Evolutionary conservation across 1,140 invertebrate genomes (phyloP), one percentile per base, ranked within the genome.

Genomic region (Ceratosolen fusciceps): DNA sequence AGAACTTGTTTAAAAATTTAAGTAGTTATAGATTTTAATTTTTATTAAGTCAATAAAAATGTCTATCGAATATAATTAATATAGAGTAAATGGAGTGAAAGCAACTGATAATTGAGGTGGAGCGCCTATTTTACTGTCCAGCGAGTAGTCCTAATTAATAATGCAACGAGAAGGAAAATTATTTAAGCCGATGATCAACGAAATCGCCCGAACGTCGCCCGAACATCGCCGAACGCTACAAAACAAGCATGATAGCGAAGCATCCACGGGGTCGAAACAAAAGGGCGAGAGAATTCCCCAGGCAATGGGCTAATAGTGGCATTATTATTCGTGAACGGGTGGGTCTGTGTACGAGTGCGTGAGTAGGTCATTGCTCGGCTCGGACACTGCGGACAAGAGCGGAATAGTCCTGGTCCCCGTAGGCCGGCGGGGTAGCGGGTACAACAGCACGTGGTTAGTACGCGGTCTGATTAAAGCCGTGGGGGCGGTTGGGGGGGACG

Each of bases 161-260:
- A 52, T 65, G 34, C 47, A 62, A 77, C 21, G 47, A 70, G 56
- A n/a, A 37, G 34, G 52, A 56, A 60, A 74, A 62, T 29, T 26
- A 62, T 37, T 10, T 14, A 29, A 21, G 58, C 73, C 74, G 67
- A 76, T 34, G 34, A 26, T 56, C 77, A 73, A 74, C 83, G 83
- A 83, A 78, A 37, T 26, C 26, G 37, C 77, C 81, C 84, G 83
- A 83, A 84, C 81, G 84, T 83, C 29, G 37, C 77, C 81, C 84
- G 83, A 83, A 84, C 81, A 84, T 83, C 29, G 47, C 84, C 85
- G 83, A 85, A 14, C n/a, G 19, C 31, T 37, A 56, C 16, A 62
- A 74, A 74, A 60, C 72, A 54, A 4, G 58, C 37, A 26, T 43
- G n/a, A 1, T 29, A 54, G 52, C 4, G 29, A 47, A 26, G 29